phyloP scores from a whole-genome alignment of 2,888 invertebrate species.

The Perdita meconis region DNA sequence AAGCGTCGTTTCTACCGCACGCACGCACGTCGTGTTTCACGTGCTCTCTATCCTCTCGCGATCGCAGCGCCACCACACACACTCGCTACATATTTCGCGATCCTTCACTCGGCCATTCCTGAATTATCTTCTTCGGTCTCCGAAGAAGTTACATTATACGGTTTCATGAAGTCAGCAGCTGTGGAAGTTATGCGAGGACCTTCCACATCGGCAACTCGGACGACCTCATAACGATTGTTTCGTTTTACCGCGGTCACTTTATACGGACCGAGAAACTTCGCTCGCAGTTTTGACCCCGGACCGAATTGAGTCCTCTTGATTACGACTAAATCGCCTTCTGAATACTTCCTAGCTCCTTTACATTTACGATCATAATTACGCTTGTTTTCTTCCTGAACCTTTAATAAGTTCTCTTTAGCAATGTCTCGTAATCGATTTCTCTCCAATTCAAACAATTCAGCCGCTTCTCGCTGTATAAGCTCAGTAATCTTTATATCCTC shows the following conservation, averaged over 20 bases:
- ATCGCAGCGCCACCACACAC: too few species aligned
- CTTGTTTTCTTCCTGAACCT: constrained; percentile 70
- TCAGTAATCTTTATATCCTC: constrained; percentile 57
- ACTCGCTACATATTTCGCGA: too few species aligned
- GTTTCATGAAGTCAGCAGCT: too few species aligned
- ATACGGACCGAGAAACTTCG: constrained; percentile 65
- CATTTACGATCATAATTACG: constrained; percentile 52
- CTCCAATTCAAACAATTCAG: constrained; percentile 39
- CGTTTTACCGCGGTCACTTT: constrained; percentile 47
- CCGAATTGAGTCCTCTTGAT: constrained; percentile 64
- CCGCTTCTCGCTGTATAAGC: constrained; percentile 53
- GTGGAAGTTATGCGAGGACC: too few species aligned
- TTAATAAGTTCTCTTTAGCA: constrained; percentile 51
- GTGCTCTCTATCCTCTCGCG: too few species aligned
- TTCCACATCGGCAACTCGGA: neutral
- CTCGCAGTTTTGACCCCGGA: constrained; percentile 56
- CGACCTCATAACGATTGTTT: constrained; percentile 57
- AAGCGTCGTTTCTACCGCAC: too few species aligned
- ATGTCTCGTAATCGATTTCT: neutral
- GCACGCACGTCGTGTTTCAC: too few species aligned
- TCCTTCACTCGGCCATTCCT: too few species aligned
- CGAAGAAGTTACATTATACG: too few species aligned
- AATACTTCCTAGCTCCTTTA: constrained; percentile 62
- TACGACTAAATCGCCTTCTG: constrained; percentile 52
- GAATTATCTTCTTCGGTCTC: too few species aligned